These are phyloP conservation scores for Cyclura pinguis DNA, from an alignment of 2,797 vertebrate genomes.

Conservation along the genomic window DNA sequence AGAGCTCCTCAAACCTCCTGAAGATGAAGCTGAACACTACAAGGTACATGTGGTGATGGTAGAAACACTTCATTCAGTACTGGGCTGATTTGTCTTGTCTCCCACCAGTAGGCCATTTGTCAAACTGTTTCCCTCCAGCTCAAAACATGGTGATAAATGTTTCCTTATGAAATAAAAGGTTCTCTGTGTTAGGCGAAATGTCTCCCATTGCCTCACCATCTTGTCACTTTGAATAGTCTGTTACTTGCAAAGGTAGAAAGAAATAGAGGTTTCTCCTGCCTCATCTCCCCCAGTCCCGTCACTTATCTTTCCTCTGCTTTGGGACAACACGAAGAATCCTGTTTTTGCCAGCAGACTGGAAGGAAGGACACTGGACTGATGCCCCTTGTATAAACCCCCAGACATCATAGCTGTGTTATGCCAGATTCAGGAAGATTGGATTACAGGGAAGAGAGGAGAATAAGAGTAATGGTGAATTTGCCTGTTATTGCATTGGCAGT, in stretches of 20 bases:
- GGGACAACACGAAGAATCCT: neutral
- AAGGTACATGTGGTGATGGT: constrained; percentile 82
- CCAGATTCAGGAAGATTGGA: neutral
- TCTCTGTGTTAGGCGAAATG: neutral
- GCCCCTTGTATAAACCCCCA: no score
- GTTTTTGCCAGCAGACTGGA: neutral
- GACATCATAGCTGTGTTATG: no score
- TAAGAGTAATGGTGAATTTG: neutral
- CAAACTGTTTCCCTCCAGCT: neutral
- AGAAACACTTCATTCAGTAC: rapidly evolving
- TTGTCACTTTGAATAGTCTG: neutral
- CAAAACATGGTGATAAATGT: neutral
- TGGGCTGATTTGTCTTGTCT: neutral
- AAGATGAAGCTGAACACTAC: constrained; percentile 96
- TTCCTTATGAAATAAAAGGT: neutral
- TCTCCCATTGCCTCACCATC: neutral
- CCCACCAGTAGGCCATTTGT: neutral
- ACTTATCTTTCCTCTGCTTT: neutral
- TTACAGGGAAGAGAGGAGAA: neutral
- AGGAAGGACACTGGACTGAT: no score
- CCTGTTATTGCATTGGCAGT: neutral
- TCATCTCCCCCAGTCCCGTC: neutral
- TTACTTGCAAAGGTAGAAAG: neutral
- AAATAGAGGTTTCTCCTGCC: neutral
- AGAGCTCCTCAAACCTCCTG: constrained; percentile 93